Conservation (phyloP, 2,888 invertebrate species). For the Deladenus siricidicola region DNA sequence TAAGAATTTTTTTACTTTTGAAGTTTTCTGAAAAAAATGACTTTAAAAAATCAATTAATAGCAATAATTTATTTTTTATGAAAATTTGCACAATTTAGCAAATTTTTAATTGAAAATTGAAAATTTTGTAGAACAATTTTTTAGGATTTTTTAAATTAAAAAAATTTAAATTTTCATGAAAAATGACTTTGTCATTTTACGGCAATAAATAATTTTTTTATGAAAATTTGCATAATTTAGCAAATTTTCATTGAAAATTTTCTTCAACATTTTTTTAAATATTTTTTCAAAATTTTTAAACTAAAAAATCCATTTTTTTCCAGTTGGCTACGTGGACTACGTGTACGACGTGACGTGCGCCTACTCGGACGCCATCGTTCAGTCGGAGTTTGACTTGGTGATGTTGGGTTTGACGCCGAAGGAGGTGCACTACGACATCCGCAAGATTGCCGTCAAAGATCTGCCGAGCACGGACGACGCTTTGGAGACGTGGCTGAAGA, state of each 20-base stretch:
- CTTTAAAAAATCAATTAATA: no score
- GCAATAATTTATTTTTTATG: no score
- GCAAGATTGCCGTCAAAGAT: constrained; percentile 50
- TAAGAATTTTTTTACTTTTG: neutral
- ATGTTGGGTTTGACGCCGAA: constrained; percentile 64
- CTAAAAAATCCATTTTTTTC: no score
- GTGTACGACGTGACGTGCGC: constrained; percentile 76
- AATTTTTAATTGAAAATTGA: constrained; percentile 4
- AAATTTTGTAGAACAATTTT: no score
- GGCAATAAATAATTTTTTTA: no score
- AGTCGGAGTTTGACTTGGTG: constrained; percentile 67
- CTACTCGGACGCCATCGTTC: constrained; percentile 69
- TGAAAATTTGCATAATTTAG: no score
- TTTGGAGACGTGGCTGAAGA: constrained; percentile 52
- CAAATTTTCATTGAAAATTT: no score
- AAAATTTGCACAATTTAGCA: no score
- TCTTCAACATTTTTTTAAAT: no score
- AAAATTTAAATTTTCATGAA: neutral
- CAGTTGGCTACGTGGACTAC: constrained; percentile 64
- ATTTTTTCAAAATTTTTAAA: no score
- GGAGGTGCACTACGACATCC: constrained; percentile 70
- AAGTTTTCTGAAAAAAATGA: no score
- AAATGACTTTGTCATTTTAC: no score
- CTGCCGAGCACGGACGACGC: constrained; percentile 51
- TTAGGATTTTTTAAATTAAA: neutral